phyloP scores from a whole-genome alignment of 2,113 vertebrate species.

The Gnathonemus longibarbis region DNA sequence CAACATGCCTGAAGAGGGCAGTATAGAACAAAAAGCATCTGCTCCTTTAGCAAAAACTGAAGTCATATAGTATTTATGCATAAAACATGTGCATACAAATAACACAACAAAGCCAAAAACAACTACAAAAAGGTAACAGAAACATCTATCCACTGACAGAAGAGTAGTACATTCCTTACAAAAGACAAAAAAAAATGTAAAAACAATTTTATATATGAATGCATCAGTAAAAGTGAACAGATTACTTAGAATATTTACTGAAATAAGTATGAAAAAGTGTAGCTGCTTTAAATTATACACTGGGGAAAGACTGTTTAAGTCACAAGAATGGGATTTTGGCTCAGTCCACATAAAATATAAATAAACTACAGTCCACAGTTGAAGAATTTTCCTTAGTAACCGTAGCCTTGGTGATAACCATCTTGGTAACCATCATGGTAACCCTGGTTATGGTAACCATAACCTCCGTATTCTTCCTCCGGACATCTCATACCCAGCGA shows the following conservation, averaged over 20 bases:
- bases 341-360: slow-evolving; percentile 7
- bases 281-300: not conserved
- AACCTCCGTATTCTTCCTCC: slow-evolving; percentile 73
- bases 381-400: slow-evolving; percentile 58
- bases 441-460: slow-evolving; percentile 71
- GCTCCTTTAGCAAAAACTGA: not conserved
- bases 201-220: not conserved
- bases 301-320: not conserved
- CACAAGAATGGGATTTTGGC: not conserved
- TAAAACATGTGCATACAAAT: not conserved
- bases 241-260: not conserved
- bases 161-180: not conserved
- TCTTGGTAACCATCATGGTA: slow-evolving; percentile 77
- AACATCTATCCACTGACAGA: not conserved
- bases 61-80: not conserved
- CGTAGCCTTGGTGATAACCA: slow-evolving; percentile 71
- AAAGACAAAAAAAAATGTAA: slow-evolving; percentile 2
- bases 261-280: not conserved
- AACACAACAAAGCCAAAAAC: not conserved
- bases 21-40: not conserved
- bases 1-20: not conserved
- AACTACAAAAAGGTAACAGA: not conserved
- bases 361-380: not conserved
- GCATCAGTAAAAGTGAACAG: not conserved
- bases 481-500: slow-evolving; percentile 81